Base-by-base conservation (phyloP, 2,113 vertebrate genomes). In the Grus americana region DNA sequence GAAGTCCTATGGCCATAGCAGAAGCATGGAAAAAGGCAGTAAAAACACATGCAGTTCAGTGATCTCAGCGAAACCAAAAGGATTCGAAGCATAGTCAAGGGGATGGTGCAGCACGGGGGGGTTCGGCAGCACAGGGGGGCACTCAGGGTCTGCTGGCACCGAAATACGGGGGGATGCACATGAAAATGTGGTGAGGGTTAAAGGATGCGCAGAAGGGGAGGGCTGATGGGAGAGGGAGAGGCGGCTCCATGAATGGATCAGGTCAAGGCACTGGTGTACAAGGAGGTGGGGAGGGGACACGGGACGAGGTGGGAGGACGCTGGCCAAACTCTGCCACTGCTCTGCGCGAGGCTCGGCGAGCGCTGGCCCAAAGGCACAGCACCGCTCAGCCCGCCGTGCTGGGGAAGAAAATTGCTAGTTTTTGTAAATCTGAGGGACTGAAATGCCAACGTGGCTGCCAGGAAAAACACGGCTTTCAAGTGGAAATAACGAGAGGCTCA, bases 1-100 rank as follows among this genome's bases (percentile, higher is more conserved):
- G 99, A 99, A 99, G 98, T 99, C 99, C 99, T 99, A 99, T 96
- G 98, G 99, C 98, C 99, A 99, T 98, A 99, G 99, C 98, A 98
- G 99, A 99, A 98, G 99, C 99, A 98, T 99, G 98, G 98, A 98
- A 99, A 98, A 99, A 98, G 98, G 98, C 98, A 98, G 97, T 94
- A 98, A 97, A 99, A 97, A 98, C 98, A 97, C 92, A 98, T 97
- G 98, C 98, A 98, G 98, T 99, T 99, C 98, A 97, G 98, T 99
- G 98, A 98, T 94, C 97, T 98, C 96, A 98, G 99, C 98, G 79
- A 98, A 97, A 98, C 94, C 30, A 95, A 95, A 34, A 80, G 89
- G 88, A 96, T 85, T 32, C 17, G 40, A 96, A 96, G 97, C 93
- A 95, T 32, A 96, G 86, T 74, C 91, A 95, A 95, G 74, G 89